A percentile compares a stretch with the other conserved stretches of the same genome.
phyloP scores from a whole-genome alignment of 2,888 invertebrate genomes.

The Anoplius nigerrimus region DNA sequence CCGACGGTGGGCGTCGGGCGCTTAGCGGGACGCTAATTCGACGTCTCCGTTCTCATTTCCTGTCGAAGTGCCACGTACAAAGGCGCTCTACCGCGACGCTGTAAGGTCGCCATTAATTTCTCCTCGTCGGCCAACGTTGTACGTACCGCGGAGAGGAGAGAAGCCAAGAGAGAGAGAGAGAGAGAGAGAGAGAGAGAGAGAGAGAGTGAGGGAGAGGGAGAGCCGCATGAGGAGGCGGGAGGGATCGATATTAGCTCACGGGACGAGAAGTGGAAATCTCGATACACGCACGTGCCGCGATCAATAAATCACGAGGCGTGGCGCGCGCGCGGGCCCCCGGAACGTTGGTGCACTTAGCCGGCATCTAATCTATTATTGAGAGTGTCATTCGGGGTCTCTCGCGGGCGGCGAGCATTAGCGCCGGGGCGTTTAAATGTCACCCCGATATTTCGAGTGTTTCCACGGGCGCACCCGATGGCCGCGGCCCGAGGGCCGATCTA shows the following conservation, averaged over 20 bases:
- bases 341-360: slow-evolving; percentile 67
- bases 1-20: neutral
- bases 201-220: neutral
- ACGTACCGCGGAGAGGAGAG: no score
- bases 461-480: slow-evolving; percentile 24
- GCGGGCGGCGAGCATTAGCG: slow-evolving; percentile 60
- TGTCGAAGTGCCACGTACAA: slow-evolving; percentile 15
- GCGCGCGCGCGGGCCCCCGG: slow-evolving; percentile 35
- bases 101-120: slow-evolving; percentile 28
- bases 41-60: slow-evolving; percentile 31
- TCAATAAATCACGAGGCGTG: slow-evolving; percentile 67
- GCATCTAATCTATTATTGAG: slow-evolving; percentile 73
- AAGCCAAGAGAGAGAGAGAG: no score
- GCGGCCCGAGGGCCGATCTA: slow-evolving; percentile 27
- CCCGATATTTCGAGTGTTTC: slow-evolving; percentile 52
- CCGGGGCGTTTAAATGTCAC: slow-evolving; percentile 58
- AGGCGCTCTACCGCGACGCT: slow-evolving; percentile 10
- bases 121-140: neutral
- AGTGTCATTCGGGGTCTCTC: slow-evolving; percentile 62
- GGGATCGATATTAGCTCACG: slow-evolving; percentile 23
- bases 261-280: slow-evolving; percentile 62
- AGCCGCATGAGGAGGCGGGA: slow-evolving; percentile 5
- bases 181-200: no score
- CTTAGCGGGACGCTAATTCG: slow-evolving; percentile 36
- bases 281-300: slow-evolving; percentile 64